A percentile compares a stretch with the other conserved stretches of the same genome.
Conservation (phyloP, 2,888 invertebrate genomes). For the Scelioninae gen. 1 region DNA sequence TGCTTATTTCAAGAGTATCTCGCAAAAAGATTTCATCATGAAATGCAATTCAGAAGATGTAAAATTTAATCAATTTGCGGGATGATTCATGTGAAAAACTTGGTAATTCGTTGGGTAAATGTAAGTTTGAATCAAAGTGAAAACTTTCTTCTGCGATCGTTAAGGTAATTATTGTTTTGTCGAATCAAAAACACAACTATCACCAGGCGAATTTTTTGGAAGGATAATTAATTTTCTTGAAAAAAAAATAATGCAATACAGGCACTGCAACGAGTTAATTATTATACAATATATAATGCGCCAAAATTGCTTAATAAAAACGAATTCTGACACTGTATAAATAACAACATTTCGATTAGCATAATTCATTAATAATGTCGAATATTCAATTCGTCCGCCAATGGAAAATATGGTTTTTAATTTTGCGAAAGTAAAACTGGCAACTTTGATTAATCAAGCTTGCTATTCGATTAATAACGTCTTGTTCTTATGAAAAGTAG, state of each 20-base stretch:
- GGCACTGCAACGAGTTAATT: not conserved
- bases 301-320: slow-evolving; percentile 25
- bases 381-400: slow-evolving; percentile 25
- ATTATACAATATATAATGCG: slow-evolving; percentile 2
- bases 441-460: slow-evolving; percentile 20
- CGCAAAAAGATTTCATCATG: not conserved
- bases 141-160: slow-evolving; percentile 40
- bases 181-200: slow-evolving; percentile 29
- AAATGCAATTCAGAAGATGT: slow-evolving; percentile 32
- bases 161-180: slow-evolving; percentile 52
- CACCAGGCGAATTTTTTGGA: not conserved
- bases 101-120: slow-evolving; percentile 18
- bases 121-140: slow-evolving; percentile 28
- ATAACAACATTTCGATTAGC: slow-evolving; percentile 34
- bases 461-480: slow-evolving; percentile 7
- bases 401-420: slow-evolving; percentile 11
- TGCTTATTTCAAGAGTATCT: not conserved
- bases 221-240: slow-evolving; percentile 35
- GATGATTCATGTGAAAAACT: slow-evolving; percentile 47
- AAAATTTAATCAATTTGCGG: slow-evolving; percentile 44
- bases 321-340: slow-evolving; percentile 29
- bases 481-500: not conserved
- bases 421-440: slow-evolving; percentile 19
- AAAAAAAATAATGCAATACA: slow-evolving; percentile 7
- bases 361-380: slow-evolving; percentile 40